Percentiles rank a stretch among this genome's conserved stretches.
These are phyloP conservation scores for Etheostoma spectabile DNA, from an alignment of 2,113 vertebrate genomes.

Conservation along the genomic window DNA sequence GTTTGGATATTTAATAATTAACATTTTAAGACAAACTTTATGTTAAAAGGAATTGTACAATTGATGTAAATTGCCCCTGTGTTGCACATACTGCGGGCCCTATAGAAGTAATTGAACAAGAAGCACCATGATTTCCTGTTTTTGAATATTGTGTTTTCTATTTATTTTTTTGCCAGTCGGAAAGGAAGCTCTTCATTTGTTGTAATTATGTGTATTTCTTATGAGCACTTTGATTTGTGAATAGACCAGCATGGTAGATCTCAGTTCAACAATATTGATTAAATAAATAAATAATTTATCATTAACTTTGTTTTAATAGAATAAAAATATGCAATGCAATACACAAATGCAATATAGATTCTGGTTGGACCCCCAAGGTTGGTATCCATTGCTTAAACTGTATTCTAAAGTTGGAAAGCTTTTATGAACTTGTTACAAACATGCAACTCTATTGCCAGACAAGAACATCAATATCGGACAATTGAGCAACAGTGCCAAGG, in stretches of 20 bases:
- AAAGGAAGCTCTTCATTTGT: neutral
- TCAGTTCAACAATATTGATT: slow-evolving; percentile 10
- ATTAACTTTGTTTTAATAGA: slow-evolving; percentile 7
- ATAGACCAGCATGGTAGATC: slow-evolving; percentile 25
- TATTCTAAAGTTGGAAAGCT: slow-evolving; percentile 10
- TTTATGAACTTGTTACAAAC: slow-evolving; percentile 7
- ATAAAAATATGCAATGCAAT: slow-evolving; percentile 56
- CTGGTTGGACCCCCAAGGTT: neutral
- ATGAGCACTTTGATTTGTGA: slow-evolving; percentile 29
- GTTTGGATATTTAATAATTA: neutral
- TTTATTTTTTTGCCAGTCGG: neutral
- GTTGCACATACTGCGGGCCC: neutral
- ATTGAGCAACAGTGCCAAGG: slow-evolving; percentile 50
- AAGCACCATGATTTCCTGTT: neutral
- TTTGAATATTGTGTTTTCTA: neutral
- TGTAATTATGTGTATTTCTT: slow-evolving; percentile 29
- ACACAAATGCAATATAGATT: slow-evolving; percentile 57
- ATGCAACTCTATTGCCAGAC: slow-evolving; percentile 5
- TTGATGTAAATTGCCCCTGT: neutral
- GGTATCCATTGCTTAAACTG: neutral
- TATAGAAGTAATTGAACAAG: neutral
- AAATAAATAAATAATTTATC: slow-evolving; percentile 13
- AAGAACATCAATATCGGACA: neutral
- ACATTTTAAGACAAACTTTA: neutral
- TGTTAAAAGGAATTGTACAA: neutral